Percentiles rank a stretch among this genome's conserved stretches.
phyloP scores from a whole-genome alignment of 2,113 vertebrate genomes.

The Cacatua alba region DNA sequence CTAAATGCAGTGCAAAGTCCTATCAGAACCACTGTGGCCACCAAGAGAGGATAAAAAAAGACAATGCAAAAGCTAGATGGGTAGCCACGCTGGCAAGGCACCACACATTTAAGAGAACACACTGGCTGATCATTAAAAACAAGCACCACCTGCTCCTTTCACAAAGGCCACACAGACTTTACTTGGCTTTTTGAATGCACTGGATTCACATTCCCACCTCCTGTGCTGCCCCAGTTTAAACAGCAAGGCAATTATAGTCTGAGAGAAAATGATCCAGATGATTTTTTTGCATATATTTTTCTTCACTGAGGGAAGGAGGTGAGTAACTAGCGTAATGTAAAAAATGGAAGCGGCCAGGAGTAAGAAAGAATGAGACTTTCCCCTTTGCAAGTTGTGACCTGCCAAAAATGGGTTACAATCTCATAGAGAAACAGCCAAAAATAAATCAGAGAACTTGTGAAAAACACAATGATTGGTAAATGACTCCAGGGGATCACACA shows the following conservation, averaged over 20 bases:
- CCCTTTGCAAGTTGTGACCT: neutral
- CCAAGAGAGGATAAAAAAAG: neutral
- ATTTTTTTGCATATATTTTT: neutral
- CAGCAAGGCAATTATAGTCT: fast-evolving
- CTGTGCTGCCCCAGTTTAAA: neutral
- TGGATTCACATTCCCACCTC: neutral
- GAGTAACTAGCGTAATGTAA: neutral
- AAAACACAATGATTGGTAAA: neutral
- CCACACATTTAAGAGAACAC: neutral
- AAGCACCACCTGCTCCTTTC: neutral
- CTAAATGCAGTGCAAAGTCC: neutral
- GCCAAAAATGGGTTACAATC: neutral
- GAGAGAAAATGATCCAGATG: neutral
- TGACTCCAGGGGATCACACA: neutral
- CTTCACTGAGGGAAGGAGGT: neutral
- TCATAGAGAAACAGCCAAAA: neutral
- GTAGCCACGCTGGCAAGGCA: neutral
- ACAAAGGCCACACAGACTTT: neutral
- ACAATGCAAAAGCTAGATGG: neutral
- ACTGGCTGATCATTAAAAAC: neutral
- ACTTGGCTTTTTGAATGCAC: neutral
- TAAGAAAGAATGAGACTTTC: neutral
- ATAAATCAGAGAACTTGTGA: neutral
- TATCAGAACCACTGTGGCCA: neutral
- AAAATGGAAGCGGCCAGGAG: neutral